Evolutionary conservation across 2,113 vertebrate genomes (phyloP).

Genomic region (Lophius piscatorius): DNA sequence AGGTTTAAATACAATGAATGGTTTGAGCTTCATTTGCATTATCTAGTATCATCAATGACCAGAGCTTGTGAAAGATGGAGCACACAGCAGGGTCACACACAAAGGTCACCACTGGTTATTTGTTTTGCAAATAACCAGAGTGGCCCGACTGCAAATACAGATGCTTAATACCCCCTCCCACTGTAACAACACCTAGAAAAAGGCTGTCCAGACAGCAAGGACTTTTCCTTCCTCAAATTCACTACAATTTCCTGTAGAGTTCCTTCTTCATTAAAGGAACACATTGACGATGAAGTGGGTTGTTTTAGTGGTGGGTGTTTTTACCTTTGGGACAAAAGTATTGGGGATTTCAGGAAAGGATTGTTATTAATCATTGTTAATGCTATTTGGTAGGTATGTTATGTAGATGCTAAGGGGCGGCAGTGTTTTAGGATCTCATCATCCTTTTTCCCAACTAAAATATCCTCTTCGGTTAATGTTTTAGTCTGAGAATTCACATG

Average conservation of each 20-base stretch:
- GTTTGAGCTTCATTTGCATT: constrained; percentile 50
- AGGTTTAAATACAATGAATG: constrained; percentile 19
- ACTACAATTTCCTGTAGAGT: constrained; percentile 1
- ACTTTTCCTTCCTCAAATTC: constrained; percentile 11
- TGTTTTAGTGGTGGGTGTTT: no score
- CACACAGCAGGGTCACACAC: constrained; percentile 31
- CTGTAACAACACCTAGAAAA: constrained; percentile 23
- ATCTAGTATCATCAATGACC: constrained; percentile 43
- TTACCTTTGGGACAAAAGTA: no score
- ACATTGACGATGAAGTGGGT: no score
- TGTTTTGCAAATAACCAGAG: constrained; percentile 76
- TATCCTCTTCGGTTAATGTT: no score
- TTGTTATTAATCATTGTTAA: no score
- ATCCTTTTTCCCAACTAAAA: no score
- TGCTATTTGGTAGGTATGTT: no score
- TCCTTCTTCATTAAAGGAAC: no score
- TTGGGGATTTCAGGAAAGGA: no score
- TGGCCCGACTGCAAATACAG: constrained; percentile 38
- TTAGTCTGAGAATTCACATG: constrained; percentile 22
- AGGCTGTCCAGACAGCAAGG: background rate
- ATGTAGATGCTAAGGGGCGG: no score
- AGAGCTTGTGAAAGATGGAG: constrained; percentile 18
- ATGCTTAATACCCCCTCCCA: constrained; percentile 8
- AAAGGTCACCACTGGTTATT: constrained; percentile 58
- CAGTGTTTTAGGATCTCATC: no score